A percentile compares a stretch with the other conserved stretches of the same genome.
Conservation (phyloP, 2,113 vertebrate species). For the Acrocephalus kingi region DNA sequence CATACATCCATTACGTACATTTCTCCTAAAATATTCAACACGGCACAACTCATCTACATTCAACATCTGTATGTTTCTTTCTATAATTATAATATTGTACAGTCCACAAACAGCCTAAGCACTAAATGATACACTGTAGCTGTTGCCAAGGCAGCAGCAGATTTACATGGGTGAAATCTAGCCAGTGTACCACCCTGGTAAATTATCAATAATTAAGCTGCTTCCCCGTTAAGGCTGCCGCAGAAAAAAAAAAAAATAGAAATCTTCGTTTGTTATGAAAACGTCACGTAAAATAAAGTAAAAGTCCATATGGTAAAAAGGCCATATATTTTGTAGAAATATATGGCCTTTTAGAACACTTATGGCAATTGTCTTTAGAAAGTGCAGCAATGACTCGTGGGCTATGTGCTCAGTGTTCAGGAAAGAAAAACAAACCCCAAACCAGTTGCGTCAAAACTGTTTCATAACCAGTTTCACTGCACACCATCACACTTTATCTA, state of each 20-base stretch:
- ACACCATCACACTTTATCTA: not conserved
- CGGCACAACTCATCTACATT: not conserved
- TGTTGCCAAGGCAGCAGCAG: constrained; percentile 53
- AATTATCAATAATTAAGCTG: constrained; percentile 48
- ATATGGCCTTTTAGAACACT: not conserved
- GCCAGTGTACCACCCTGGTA: not conserved
- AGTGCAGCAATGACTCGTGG: accelerated
- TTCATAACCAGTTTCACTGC: not conserved
- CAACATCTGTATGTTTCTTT: constrained; percentile 2
- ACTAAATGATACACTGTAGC: constrained; percentile 45
- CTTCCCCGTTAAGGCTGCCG: not conserved
- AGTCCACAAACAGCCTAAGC: constrained; percentile 58
- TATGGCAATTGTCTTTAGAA: not conserved
- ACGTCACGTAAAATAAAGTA: not conserved
- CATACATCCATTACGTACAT: accelerated
- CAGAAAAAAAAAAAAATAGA: not conserved
- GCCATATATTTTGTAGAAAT: not conserved
- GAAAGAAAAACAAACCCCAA: not conserved
- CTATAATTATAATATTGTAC: constrained; percentile 38
- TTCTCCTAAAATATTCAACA: not conserved
- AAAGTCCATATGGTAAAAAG: not conserved
- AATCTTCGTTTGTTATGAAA: not conserved
- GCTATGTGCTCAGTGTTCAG: not conserved
- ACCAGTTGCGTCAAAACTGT: not conserved
- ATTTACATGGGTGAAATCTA: constrained; percentile 6